phyloP scores from a whole-genome alignment of 2,888 invertebrate species.

The Penaeus monodon region DNA sequence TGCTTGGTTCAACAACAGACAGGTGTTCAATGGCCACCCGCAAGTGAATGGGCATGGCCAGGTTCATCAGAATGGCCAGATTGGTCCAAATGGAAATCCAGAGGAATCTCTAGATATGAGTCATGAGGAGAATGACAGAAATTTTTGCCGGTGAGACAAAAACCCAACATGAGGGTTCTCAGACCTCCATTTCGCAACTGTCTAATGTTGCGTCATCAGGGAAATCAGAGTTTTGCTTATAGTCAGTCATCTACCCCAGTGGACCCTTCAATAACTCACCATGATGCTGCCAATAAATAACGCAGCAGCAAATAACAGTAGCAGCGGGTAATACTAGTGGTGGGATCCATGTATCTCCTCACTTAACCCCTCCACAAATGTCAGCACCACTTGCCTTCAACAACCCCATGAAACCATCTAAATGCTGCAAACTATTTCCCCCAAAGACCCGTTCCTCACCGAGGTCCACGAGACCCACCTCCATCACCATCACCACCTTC shows the following conservation, averaged over 20 bases:
- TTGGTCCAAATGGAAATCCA: constrained; percentile 52
- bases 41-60: constrained; percentile 55
- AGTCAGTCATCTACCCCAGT: constrained; percentile 89
- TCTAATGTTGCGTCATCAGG: constrained; percentile 86
- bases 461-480: constrained; percentile 46
- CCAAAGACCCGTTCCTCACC: constrained; percentile 58
- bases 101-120: constrained; percentile 55
- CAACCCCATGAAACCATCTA: constrained; percentile 65
- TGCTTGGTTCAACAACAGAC: constrained; percentile 56
- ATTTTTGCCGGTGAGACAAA: constrained; percentile 68
- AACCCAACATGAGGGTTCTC: constrained; percentile 73
- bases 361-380: constrained; percentile 54
- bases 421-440: constrained; percentile 62
- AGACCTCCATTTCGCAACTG: constrained; percentile 83
- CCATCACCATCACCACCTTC: constrained; percentile 47
- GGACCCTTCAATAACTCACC: constrained; percentile 71
- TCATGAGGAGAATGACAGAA: constrained; percentile 57
- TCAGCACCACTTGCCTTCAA: constrained; percentile 65
- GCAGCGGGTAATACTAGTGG: constrained; percentile 53
- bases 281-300: constrained; percentile 62
- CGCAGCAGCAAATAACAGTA: constrained; percentile 47
- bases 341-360: constrained; percentile 56
- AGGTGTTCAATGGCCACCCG: constrained; percentile 43
- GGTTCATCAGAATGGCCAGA: constrained; percentile 45
- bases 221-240: constrained; percentile 89